phyloP scores from a whole-genome alignment of 1,140 invertebrate genomes.

The Diplogasteroides magnus region DNA sequence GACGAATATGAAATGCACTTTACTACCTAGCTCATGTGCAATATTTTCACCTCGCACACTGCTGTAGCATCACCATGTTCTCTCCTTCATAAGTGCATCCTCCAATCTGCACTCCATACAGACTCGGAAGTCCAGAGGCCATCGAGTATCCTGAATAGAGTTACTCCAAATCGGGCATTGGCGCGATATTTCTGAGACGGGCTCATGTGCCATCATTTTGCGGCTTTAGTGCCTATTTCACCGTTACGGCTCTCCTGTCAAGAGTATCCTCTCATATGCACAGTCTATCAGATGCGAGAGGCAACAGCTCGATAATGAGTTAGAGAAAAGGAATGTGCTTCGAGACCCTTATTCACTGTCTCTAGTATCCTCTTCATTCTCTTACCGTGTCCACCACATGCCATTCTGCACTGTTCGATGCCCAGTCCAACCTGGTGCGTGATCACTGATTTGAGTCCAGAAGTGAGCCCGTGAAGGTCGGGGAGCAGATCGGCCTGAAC shows the following conservation, averaged over 20 bases:
- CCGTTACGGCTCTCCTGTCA: neutral
- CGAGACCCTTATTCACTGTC: no score
- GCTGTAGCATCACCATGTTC: constrained; percentile 81
- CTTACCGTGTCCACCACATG: constrained; percentile 82
- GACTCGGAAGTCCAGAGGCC: constrained; percentile 74
- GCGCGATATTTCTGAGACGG: no score
- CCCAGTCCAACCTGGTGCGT: constrained; percentile 59
- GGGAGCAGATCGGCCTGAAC: constrained; percentile 61
- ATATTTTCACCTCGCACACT: constrained; percentile 77
- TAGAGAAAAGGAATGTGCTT: no score
- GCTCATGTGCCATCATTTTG: no score
- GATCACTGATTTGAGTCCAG: constrained; percentile 79
- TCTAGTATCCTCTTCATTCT: no score
- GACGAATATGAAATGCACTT: no score
- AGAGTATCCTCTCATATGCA: no score
- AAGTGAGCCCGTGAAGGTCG: constrained; percentile 75
- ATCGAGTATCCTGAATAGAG: constrained; percentile 68
- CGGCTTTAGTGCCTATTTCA: constrained; percentile 42
- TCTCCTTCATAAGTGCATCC: constrained; percentile 89
- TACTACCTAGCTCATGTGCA: no score
- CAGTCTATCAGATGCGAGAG: no score
- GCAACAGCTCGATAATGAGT: no score
- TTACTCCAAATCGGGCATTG: no score
- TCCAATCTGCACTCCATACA: constrained; percentile 74
- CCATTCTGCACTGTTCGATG: constrained; percentile 64